A percentile compares a stretch with the other conserved stretches of the same genome.
These are phyloP conservation scores for Pangasianodon hypophthalmus DNA, from an alignment of 2,113 vertebrate genomes.

Conservation along the genomic window DNA sequence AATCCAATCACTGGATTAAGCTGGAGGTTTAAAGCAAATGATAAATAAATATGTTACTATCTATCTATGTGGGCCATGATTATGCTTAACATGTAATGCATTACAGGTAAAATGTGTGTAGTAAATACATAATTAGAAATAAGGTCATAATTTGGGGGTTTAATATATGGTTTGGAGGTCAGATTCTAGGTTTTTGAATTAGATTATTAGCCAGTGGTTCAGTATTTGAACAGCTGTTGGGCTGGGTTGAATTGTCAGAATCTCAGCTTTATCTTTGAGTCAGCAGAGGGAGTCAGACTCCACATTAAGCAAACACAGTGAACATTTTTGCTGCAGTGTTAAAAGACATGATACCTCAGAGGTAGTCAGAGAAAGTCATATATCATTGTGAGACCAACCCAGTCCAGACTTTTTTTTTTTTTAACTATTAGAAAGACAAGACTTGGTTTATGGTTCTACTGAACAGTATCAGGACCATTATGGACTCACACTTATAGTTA, in stretches of 20 bases:
- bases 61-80: not conserved
- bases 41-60: not conserved
- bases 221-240: not conserved
- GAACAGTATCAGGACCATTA: not conserved
- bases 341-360: not conserved
- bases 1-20: not conserved
- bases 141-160: not conserved
- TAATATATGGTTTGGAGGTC: not conserved
- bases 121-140: not conserved
- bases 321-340: not conserved
- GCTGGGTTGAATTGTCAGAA: not conserved
- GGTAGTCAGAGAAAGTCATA: not conserved
- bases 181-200: not conserved
- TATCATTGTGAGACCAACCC: not conserved
- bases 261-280: not conserved
- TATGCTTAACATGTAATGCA: not conserved
- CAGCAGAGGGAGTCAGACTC: conserved; percentile 31
- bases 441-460: not conserved
- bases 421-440: not conserved
- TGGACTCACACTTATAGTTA: not conserved
- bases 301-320: not conserved
- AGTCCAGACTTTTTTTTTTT: not conserved
- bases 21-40: not conserved
- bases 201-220: not conserved
- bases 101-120: not conserved